Base-by-base conservation (phyloP, 2,113 vertebrate species). In the Tychaedon coryphoeus region DNA sequence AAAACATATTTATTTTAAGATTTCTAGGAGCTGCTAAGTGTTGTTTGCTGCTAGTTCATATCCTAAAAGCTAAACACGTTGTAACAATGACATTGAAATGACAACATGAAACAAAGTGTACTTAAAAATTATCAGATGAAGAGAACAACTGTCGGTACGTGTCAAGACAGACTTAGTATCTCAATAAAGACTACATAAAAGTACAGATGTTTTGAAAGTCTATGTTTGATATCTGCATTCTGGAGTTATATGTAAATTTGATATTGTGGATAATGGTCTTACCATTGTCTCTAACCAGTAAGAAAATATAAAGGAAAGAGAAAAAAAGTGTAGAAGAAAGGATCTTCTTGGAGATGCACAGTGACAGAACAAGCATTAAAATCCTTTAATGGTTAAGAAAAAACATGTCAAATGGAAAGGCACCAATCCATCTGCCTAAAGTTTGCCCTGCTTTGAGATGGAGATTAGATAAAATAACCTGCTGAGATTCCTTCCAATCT, bases 1-100 rank as follows among this genome's bases (percentile, higher is more conserved):
- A 92, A 33, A 85, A 17, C 11, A 70, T 62, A 62, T 88, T 89
- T 79, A 89, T 93, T 92, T 93, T 75, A 87, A 94, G n/a, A 72
- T 17, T 93, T 91, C 62, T 38, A 83, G 45, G 77, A 89, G 36
- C 40, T 87, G 66, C 54, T 91, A 29, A 89, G 65, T 9, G 19
- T 34, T 93, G 69, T 88, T 94, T 86, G 45, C 36, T 77, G 47
- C 40, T 88, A 65, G 14, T 26, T 93, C 19, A 24, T 51, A 40
- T 45, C 36, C 23, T 73, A 53, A 89, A 92, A 94, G 14, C 47
- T 72, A 91, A 93, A 86, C 38, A 88, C 2, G 1, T 50, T 53
- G 47, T 64, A 84, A 61, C 28, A 83, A n/a, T 47, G 19, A 87
- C 26, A 53, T 11, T 48, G 25, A 73, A 93, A 91, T 34, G 29